These are phyloP conservation scores for Crotalus viridis DNA, from an alignment of 2,113 vertebrate species.

Conservation along the genomic window DNA sequence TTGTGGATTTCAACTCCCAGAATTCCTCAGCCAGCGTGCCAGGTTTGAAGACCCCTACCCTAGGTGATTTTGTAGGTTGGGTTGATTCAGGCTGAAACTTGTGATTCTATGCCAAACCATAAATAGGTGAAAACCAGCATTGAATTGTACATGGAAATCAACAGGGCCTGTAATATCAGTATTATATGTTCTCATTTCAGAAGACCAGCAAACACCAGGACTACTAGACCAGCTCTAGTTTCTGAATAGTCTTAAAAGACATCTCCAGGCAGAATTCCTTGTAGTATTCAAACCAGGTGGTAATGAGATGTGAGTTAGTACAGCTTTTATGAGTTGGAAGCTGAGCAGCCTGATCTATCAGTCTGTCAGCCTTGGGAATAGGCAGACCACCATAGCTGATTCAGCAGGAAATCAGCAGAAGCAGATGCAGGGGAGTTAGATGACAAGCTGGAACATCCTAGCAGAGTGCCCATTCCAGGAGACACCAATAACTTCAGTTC, in stretches of 20 bases:
- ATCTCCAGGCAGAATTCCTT: not conserved
- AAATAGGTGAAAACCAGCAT: not conserved
- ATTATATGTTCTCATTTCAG: not conserved
- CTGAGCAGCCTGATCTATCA: not conserved
- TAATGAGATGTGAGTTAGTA: not conserved
- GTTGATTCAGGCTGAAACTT: not conserved
- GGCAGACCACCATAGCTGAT: not conserved
- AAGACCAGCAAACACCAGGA: not conserved
- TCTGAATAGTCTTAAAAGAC: not conserved
- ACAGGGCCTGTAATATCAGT: not conserved
- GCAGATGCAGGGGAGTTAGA: not conserved
- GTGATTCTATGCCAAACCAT: not conserved
- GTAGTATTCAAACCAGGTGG: not conserved
- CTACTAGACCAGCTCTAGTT: not conserved
- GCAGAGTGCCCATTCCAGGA: not conserved
- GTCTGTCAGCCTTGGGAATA: not conserved
- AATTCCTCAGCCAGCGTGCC: too few relatives aligned
- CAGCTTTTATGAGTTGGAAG: not conserved
- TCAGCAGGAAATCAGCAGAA: not conserved
- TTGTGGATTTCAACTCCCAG: too few relatives aligned
- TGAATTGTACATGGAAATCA: not conserved
- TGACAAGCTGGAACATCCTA: not conserved
- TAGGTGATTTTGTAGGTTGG: not conserved
- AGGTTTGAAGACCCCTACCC: too few relatives aligned
- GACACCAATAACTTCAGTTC: not conserved